These are phyloP conservation scores for Arothron firmamentum DNA, from an alignment of 2,113 vertebrate genomes.

Conservation along the genomic window DNA sequence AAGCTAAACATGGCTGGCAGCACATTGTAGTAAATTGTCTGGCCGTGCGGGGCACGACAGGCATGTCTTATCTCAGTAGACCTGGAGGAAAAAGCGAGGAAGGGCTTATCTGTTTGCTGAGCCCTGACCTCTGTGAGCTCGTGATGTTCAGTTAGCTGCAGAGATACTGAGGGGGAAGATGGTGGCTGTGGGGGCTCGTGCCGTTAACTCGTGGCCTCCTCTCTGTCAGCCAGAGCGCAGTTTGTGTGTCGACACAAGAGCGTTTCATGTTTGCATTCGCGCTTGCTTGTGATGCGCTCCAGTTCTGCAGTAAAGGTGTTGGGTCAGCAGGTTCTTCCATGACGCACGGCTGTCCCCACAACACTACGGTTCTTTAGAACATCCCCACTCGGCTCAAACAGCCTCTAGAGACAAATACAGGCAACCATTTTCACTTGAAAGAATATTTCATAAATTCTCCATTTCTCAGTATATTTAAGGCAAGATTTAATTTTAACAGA, in stretches of 20 bases:
- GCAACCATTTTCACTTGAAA: no score
- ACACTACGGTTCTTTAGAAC: constrained; percentile 35
- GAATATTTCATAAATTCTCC: neutral
- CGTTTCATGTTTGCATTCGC: constrained; percentile 38
- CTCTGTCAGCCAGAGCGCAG: constrained; percentile 5
- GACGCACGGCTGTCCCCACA: constrained; percentile 47
- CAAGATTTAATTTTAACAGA: neutral
- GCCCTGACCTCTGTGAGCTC: constrained; percentile 40
- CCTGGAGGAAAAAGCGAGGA: constrained; percentile 15
- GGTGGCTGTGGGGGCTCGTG: constrained; percentile 21
- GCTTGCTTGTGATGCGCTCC: constrained; percentile 27
- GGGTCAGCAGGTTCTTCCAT: constrained; percentile 54
- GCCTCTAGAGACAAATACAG: no score
- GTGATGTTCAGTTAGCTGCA: constrained; percentile 36
- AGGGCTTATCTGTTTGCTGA: constrained; percentile 55
- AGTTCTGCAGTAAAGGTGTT: constrained; percentile 12
- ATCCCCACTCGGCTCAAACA: constrained; percentile 23
- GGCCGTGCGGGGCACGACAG: constrained; percentile 30
- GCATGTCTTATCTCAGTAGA: constrained; percentile 53
- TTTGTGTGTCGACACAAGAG: constrained; percentile 34
- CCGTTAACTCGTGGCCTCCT: neutral
- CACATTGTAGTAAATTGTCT: constrained; percentile 30
- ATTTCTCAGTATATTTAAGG: neutral
- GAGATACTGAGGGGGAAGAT: constrained; percentile 40
- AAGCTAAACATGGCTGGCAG: constrained; percentile 56